Evolutionary conservation across 2,797 vertebrate species (phyloP).

Genomic region (Ptychadena robeensis): DNA sequence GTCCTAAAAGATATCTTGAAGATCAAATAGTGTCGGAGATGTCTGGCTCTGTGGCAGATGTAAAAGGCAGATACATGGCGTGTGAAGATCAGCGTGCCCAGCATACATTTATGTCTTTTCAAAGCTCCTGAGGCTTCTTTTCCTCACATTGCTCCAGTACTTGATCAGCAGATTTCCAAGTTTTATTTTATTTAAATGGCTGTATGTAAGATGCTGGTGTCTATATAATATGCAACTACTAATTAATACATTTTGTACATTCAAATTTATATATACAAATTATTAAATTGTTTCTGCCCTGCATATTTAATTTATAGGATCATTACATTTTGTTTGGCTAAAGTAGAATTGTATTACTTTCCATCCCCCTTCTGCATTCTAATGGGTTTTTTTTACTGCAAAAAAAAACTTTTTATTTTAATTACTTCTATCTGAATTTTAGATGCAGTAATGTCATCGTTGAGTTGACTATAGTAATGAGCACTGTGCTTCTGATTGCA

Average conservation of each 20-base stretch:
- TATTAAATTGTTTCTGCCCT: no score
- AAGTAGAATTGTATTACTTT: no score
- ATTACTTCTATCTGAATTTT: no score
- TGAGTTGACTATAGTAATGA: no score
- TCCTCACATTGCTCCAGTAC: slow-evolving; percentile 13
- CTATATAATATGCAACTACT: neutral
- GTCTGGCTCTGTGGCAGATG: neutral
- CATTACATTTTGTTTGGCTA: no score
- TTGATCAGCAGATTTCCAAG: slow-evolving; percentile 22
- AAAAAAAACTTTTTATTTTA: no score
- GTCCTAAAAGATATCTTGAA: slow-evolving; percentile 24
- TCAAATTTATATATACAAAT: no score
- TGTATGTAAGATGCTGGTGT: neutral
- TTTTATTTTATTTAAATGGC: neutral
- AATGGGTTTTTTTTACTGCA: no score
- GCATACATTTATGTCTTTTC: slow-evolving; percentile 24
- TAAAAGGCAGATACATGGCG: slow-evolving; percentile 10
- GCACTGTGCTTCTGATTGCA: no score
- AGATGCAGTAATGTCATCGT: no score
- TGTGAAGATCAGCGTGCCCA: slow-evolving; percentile 8
- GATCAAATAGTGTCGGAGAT: slow-evolving; percentile 28
- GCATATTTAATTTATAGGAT: no score
- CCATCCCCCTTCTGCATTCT: no score
- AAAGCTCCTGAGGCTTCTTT: slow-evolving; percentile 9
- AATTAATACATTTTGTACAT: neutral